These are phyloP conservation scores for Drosophila ambigua DNA, from an alignment of 1,140 invertebrate species.

Conservation along the genomic window DNA sequence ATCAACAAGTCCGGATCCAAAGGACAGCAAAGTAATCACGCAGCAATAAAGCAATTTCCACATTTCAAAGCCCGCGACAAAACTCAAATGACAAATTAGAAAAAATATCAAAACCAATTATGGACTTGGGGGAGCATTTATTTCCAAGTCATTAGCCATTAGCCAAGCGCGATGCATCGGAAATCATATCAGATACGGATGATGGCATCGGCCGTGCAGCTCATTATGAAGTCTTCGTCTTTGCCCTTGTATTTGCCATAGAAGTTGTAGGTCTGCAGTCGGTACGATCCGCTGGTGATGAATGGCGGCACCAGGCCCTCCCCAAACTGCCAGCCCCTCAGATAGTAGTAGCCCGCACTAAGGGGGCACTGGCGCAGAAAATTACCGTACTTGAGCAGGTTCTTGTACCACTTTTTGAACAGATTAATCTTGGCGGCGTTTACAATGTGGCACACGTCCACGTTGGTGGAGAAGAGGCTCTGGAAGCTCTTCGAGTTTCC, in stretches of 20 bases:
- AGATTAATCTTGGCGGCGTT: constrained; percentile 48
- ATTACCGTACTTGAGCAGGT: constrained; percentile 58
- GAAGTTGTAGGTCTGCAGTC: constrained; percentile 54
- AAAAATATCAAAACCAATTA: background rate
- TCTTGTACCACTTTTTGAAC: constrained; percentile 62
- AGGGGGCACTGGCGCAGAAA: constrained; percentile 54
- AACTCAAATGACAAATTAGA: constrained; percentile 35
- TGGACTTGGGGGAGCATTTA: constrained; percentile 9
- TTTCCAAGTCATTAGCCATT: constrained; percentile 40
- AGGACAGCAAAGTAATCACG: background rate
- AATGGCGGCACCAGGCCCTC: constrained; percentile 53
- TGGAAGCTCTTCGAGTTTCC: constrained; percentile 59
- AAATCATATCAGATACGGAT: constrained; percentile 36
- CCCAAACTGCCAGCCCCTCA: constrained; percentile 48
- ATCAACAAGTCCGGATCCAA: background rate
- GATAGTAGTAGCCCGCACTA: constrained; percentile 39
- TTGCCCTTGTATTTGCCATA: constrained; percentile 45
- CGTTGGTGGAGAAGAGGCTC: constrained; percentile 51
- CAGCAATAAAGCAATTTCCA: constrained; percentile 22
- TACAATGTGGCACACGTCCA: constrained; percentile 64
- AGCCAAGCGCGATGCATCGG: background rate
- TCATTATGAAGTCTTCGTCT: constrained; percentile 62
- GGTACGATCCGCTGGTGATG: constrained; percentile 45
- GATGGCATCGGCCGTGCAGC: constrained; percentile 41
- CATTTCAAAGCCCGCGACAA: constrained; percentile 27